phyloP scores from a whole-genome alignment of 2,113 vertebrate genomes.

The Corydoras maculifer region DNA sequence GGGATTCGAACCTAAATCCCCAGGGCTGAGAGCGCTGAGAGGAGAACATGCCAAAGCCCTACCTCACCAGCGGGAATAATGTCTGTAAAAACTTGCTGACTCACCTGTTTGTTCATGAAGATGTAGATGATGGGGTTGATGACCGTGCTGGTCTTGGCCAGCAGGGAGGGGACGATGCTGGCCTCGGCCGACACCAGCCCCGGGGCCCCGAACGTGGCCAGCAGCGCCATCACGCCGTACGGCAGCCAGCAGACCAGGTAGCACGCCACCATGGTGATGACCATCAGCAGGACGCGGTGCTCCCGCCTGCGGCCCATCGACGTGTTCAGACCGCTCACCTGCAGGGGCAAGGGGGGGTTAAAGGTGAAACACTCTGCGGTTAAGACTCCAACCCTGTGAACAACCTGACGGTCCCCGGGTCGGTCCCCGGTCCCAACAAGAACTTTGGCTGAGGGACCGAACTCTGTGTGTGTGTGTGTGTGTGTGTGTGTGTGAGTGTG shows the following conservation, averaged over 20 bases:
- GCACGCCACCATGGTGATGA: conserved; percentile 57
- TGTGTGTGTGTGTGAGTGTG: too few relatives aligned
- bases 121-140: conserved; percentile 63
- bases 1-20: too few relatives aligned
- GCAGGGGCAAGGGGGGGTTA: background rate
- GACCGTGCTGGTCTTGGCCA: conserved; percentile 61
- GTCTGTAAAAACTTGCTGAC: conserved; percentile 4
- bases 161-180: conserved; percentile 59
- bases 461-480: too few relatives aligned
- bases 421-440: too few relatives aligned
- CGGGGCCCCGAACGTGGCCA: conserved; percentile 54
- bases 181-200: conserved; percentile 52
- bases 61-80: too few relatives aligned
- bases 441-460: too few relatives aligned
- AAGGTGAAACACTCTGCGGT: too few relatives aligned
- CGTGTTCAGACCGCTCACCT: conserved; percentile 48
- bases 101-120: conserved; percentile 65
- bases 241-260: conserved; percentile 67
- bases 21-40: too few relatives aligned
- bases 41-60: too few relatives aligned
- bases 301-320: conserved; percentile 37
- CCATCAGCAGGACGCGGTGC: conserved; percentile 54
- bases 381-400: too few relatives aligned
- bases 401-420: too few relatives aligned
- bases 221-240: conserved; percentile 56